Conservation (phyloP, 2,113 vertebrate species). For the Salvelinus alpinus region DNA sequence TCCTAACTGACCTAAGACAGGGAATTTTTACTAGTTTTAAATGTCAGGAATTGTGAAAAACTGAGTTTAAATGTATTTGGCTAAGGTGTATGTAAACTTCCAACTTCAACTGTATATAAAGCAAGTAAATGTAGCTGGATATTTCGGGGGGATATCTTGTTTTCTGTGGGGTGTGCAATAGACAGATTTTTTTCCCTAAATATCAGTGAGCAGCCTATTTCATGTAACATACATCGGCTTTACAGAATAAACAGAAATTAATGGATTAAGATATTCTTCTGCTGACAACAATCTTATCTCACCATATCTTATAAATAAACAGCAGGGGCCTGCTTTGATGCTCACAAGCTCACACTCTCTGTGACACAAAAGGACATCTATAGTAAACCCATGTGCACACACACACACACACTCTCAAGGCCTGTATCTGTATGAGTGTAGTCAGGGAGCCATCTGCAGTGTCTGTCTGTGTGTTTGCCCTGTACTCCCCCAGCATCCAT, state of each 20-base stretch:
- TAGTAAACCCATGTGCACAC: no score
- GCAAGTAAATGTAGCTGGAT: constrained; percentile 10
- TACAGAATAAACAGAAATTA: background rate
- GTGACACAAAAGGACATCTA: background rate
- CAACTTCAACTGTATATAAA: no score
- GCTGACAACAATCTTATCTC: background rate
- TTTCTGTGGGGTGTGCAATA: background rate
- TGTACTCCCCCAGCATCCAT: no score
- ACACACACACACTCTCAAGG: no score
- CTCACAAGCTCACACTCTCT: background rate
- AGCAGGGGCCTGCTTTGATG: background rate
- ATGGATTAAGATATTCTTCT: background rate
- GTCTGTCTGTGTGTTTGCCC: no score
- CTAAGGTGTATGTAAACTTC: no score
- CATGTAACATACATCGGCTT: no score
- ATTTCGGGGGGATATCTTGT: constrained; percentile 13
- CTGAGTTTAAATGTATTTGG: no score
- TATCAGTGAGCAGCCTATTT: background rate
- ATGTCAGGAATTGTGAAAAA: no score
- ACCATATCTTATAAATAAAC: constrained; percentile 6
- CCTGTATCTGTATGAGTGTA: background rate
- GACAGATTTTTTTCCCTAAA: background rate
- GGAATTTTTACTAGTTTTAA: no score
- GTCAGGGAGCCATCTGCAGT: no score
- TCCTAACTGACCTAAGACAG: no score